Conservation (phyloP, 1,140 invertebrate species). For the Phocides pigmalion region DNA sequence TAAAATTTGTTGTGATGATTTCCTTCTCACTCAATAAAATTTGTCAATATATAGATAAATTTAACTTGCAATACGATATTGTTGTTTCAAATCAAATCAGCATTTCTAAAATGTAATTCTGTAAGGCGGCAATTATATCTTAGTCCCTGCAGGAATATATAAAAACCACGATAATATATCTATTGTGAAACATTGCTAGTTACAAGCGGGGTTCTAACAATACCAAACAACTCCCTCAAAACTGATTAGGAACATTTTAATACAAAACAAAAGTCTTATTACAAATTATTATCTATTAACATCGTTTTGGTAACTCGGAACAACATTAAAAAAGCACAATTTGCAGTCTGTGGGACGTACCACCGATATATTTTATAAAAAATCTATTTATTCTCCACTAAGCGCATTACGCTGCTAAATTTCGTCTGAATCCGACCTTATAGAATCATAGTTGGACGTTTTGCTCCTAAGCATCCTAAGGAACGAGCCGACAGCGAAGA, state of each 20-base stretch:
- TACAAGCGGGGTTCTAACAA: slow-evolving; percentile 48
- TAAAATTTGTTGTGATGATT: too few relatives aligned
- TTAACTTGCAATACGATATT: not conserved
- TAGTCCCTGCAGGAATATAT: slow-evolving; percentile 34
- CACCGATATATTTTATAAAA: slow-evolving; percentile 55
- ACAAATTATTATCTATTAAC: slow-evolving; percentile 63
- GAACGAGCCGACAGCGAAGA: slow-evolving; percentile 91
- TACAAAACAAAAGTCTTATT: slow-evolving; percentile 65
- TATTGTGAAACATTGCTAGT: slow-evolving; percentile 24
- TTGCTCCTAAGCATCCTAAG: slow-evolving; percentile 91
- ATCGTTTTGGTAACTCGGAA: slow-evolving; percentile 51
- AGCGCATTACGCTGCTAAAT: slow-evolving; percentile 71
- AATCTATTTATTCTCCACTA: slow-evolving; percentile 52
- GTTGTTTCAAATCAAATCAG: not conserved
- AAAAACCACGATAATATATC: slow-evolving; percentile 28
- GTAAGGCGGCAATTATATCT: slow-evolving; percentile 3
- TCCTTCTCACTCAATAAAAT: too few relatives aligned
- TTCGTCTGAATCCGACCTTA: slow-evolving; percentile 84
- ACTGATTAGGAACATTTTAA: slow-evolving; percentile 78
- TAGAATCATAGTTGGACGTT: slow-evolving; percentile 92
- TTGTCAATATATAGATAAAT: too few relatives aligned
- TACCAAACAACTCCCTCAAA: slow-evolving; percentile 53
- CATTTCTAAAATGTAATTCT: slow-evolving; percentile 10
- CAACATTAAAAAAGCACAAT: slow-evolving; percentile 70
- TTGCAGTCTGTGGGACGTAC: slow-evolving; percentile 68